A percentile compares a stretch with the other conserved stretches of the same genome.
These are phyloP conservation scores for Eufriesea mexicana DNA, from an alignment of 1,140 invertebrate species.

Conservation along the genomic window DNA sequence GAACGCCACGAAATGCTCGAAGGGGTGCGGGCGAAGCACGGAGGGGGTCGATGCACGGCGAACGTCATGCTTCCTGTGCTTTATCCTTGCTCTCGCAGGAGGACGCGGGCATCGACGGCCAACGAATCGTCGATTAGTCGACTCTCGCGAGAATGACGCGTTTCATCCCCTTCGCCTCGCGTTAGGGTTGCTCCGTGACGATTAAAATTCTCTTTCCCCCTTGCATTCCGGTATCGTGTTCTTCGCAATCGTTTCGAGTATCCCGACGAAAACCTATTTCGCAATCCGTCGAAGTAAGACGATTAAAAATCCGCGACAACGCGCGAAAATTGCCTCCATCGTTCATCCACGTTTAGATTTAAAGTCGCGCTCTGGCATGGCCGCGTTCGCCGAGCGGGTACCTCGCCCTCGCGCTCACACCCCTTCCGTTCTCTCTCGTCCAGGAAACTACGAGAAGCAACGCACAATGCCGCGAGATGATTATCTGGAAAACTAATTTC, in stretches of 20 bases:
- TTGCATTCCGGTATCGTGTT: too few relatives aligned
- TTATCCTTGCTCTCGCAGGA: conserved; percentile 35
- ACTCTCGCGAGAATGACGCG: conserved; percentile 27
- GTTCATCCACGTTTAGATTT: conserved; percentile 80
- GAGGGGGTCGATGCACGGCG: conserved; percentile 50
- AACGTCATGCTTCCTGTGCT: conserved; percentile 45
- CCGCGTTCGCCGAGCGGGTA: conserved; percentile 57
- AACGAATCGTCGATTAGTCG: conserved; percentile 34
- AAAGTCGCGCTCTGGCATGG: conserved; percentile 61
- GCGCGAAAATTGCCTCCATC: conserved; percentile 77
- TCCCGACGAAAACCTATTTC: too few relatives aligned
- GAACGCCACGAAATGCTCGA: conserved; percentile 66
- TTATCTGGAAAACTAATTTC: conserved; percentile 83
- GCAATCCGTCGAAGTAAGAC: too few relatives aligned
- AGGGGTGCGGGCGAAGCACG: conserved; percentile 47
- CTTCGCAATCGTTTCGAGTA: too few relatives aligned
- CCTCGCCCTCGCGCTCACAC: conserved; percentile 26
- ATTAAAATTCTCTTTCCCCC: not conserved
- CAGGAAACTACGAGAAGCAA: conserved; percentile 66
- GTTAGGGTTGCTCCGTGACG: not conserved
- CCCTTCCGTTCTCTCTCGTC: conserved; percentile 21
- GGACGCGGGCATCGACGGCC: conserved; percentile 12
- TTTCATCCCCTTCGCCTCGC: not conserved
- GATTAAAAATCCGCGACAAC: conserved; percentile 2
- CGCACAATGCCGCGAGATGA: conserved; percentile 82